These are phyloP conservation scores for Euthynnus affinis DNA, from an alignment of 2,797 vertebrate species.

Conservation along the genomic window DNA sequence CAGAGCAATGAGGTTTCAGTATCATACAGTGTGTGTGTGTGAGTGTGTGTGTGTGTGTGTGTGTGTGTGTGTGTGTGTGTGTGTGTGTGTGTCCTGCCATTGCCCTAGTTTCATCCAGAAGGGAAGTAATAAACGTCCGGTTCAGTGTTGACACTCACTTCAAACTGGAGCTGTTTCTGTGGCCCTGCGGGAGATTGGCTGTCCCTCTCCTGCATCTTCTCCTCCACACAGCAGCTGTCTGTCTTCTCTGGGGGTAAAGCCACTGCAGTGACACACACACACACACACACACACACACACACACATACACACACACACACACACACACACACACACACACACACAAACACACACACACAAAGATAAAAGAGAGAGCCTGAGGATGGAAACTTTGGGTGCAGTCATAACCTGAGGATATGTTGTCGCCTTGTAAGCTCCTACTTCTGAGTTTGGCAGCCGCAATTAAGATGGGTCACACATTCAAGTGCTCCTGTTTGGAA, in stretches of 20 bases:
- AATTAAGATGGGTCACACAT: slow-evolving; percentile 69
- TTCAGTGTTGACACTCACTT: slow-evolving; percentile 88
- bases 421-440: slow-evolving; percentile 54
- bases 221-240: slow-evolving; percentile 90
- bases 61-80: slow-evolving; percentile 38
- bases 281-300: slow-evolving; percentile 31
- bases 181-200: slow-evolving; percentile 84
- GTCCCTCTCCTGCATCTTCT: slow-evolving; percentile 92
- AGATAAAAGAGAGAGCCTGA: slow-evolving; percentile 77
- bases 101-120: slow-evolving; percentile 68
- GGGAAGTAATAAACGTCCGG: slow-evolving; percentile 67
- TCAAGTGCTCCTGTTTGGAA: slow-evolving; percentile 35
- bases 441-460: slow-evolving; percentile 61
- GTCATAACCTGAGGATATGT: slow-evolving; percentile 75
- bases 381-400: slow-evolving; percentile 68
- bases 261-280: slow-evolving; percentile 83
- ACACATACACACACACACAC: slow-evolving; percentile 50
- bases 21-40: slow-evolving; percentile 16
- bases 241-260: slow-evolving; percentile 97
- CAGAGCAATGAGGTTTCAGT: slow-evolving; percentile 33
- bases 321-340: slow-evolving; percentile 48
- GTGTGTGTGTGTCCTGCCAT: slow-evolving; percentile 35
- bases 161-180: slow-evolving; percentile 98
- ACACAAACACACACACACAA: slow-evolving; percentile 34
- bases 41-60: slow-evolving; percentile 22